These are phyloP conservation scores for Pycnonotus jocosus DNA, from an alignment of 2,113 vertebrate genomes.

Conservation along the genomic window DNA sequence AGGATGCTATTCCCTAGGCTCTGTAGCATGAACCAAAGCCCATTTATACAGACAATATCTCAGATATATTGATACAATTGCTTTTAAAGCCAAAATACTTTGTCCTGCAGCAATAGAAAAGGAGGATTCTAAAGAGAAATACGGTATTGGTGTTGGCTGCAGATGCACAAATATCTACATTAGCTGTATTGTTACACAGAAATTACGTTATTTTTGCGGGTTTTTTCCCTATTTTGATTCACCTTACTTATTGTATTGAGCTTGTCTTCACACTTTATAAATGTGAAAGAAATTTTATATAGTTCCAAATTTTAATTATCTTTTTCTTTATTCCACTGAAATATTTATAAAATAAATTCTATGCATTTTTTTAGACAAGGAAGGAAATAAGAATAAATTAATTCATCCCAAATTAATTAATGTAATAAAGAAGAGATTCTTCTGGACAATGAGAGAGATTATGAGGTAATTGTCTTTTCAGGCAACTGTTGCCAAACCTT, in stretches of 20 bases:
- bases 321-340: not conserved
- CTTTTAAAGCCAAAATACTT: not conserved
- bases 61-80: not conserved
- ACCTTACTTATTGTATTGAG: not conserved
- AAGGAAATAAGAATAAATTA: not conserved
- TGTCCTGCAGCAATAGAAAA: not conserved
- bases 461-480: not conserved
- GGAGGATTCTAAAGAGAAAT: not conserved
- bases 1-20: not conserved
- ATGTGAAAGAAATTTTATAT: conserved; percentile 25
- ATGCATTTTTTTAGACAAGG: not conserved
- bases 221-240: conserved; percentile 14
- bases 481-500: conserved; percentile 21
- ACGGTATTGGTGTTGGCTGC: not conserved
- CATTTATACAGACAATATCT: not conserved
- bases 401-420: conserved; percentile 27
- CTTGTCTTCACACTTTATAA: conserved; percentile 11
- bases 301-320: not conserved
- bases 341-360: not conserved
- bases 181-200: not conserved
- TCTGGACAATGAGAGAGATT: not conserved
- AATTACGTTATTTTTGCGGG: not conserved
- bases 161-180: not conserved
- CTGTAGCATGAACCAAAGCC: not conserved
- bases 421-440: not conserved